Conservation (phyloP, 2,797 vertebrate species). For the Lagodon rhomboides region DNA sequence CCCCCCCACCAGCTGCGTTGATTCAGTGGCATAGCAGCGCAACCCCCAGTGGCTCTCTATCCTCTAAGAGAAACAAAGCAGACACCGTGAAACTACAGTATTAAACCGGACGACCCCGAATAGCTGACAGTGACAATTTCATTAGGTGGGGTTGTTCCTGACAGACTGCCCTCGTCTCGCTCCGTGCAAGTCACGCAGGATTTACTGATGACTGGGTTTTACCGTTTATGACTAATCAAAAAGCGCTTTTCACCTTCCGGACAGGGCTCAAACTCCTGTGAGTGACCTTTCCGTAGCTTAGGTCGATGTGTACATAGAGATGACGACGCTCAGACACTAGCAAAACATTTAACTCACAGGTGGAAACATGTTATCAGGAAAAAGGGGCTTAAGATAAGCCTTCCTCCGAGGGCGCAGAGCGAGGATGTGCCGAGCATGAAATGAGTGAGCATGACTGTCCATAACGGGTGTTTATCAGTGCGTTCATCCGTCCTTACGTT, state of each 20-base stretch:
- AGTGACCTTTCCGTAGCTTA: slow-evolving; percentile 11
- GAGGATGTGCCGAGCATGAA: slow-evolving; percentile 4
- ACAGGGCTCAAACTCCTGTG: slow-evolving; percentile 7
- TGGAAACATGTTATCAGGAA: slow-evolving; percentile 10
- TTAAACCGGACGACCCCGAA: slow-evolving; percentile 61
- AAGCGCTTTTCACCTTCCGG: slow-evolving; percentile 18
- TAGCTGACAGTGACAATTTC: slow-evolving; percentile 60
- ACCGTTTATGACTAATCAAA: slow-evolving; percentile 45
- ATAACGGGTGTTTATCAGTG: neutral
- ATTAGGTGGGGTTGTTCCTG: slow-evolving; percentile 64
- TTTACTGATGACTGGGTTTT: slow-evolving; percentile 49
- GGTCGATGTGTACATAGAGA: neutral
- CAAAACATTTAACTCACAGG: neutral
- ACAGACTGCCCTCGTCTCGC: slow-evolving; percentile 35
- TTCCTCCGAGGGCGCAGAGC: neutral
- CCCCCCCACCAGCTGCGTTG: slow-evolving; percentile 5
- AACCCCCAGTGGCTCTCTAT: slow-evolving; percentile 32
- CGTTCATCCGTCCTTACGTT: neutral
- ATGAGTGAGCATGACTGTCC: neutral
- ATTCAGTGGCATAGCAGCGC: slow-evolving; percentile 41
- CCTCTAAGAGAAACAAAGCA: slow-evolving; percentile 70
- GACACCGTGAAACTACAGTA: slow-evolving; percentile 58
- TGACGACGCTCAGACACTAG: neutral
- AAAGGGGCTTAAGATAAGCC: neutral
- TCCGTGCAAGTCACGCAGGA: slow-evolving; percentile 31